Percentiles rank a stretch among this genome's conserved stretches.
Evolutionary conservation across 2,888 invertebrate genomes (phyloP).

Genomic region (Meteorus cinctellus): DNA sequence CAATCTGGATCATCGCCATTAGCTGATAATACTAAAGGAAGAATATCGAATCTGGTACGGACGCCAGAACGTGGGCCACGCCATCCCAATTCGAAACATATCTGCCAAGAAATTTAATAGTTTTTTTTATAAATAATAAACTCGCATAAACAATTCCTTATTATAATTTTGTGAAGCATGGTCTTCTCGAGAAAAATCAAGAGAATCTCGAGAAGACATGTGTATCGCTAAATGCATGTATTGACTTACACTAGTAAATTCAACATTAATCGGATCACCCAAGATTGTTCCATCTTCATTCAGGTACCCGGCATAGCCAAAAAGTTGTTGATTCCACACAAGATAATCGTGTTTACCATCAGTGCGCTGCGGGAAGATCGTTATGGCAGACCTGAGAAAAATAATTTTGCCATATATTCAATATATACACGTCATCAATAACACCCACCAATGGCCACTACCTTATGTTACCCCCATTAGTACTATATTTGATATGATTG

Average conservation of each 20-base stretch:
- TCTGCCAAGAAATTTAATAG: conserved; percentile 73
- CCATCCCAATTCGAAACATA: conserved; percentile 94
- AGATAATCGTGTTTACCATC: conserved; percentile 92
- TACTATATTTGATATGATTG: conserved; percentile 97
- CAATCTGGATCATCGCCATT: conserved; percentile 98
- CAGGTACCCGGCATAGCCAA: conserved; percentile 93
- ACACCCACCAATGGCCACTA: conserved; percentile 66
- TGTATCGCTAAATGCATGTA: no score
- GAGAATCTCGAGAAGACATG: no score
- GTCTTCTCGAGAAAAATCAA: no score
- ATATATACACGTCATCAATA: not conserved
- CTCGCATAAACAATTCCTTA: no score
- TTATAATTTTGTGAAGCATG: no score
- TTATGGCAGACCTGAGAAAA: conserved; percentile 90
- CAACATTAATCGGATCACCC: conserved; percentile 91
- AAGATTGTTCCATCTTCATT: conserved; percentile 87
- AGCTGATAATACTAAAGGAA: conserved; percentile 94
- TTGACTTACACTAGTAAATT: conserved; percentile 89
- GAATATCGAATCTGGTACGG: conserved; percentile 87
- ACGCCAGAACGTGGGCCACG: conserved; percentile 76
- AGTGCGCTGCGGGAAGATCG: conserved; percentile 93
- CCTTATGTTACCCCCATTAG: conserved; percentile 97
- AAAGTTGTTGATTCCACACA: conserved; percentile 94
- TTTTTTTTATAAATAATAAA: no score
- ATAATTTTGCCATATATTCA: not conserved